Evolutionary conservation across 2,113 vertebrate genomes (phyloP).

Genomic region (Spizaetus ornatus): DNA sequence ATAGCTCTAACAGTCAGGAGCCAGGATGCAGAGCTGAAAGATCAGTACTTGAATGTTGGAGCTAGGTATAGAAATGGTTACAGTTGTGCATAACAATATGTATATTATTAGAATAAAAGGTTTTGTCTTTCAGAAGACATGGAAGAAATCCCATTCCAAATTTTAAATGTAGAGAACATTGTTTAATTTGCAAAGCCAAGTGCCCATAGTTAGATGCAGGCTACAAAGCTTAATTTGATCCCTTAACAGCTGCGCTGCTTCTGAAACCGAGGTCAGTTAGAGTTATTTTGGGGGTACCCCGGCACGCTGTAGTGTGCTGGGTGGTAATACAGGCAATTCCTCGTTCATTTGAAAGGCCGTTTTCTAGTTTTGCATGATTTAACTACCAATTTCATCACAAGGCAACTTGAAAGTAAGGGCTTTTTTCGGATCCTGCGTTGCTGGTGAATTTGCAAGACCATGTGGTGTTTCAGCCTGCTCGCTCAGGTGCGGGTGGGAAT

Average conservation of each 20-base stretch:
- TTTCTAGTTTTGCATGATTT: neutral
- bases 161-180: neutral
- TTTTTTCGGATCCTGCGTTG: neutral
- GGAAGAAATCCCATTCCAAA: neutral
- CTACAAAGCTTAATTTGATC: neutral
- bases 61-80: neutral
- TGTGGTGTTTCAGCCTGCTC: neutral
- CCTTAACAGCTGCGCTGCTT: neutral
- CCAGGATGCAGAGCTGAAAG: neutral
- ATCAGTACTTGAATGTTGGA: neutral
- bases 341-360: neutral
- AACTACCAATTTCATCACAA: neutral
- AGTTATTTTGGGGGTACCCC: neutral
- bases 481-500: rapidly evolving
- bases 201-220: neutral
- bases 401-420: neutral
- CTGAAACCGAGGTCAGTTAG: neutral
- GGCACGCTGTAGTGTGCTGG: neutral
- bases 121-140: neutral
- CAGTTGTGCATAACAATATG: neutral
- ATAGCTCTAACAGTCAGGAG: neutral
- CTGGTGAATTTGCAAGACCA: neutral
- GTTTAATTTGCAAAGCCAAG: neutral
- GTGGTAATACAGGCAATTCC: neutral
- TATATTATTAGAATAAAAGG: neutral